These are phyloP conservation scores for Australoheros scitulus DNA, from an alignment of 2,113 vertebrate genomes.

Conservation along the genomic window DNA sequence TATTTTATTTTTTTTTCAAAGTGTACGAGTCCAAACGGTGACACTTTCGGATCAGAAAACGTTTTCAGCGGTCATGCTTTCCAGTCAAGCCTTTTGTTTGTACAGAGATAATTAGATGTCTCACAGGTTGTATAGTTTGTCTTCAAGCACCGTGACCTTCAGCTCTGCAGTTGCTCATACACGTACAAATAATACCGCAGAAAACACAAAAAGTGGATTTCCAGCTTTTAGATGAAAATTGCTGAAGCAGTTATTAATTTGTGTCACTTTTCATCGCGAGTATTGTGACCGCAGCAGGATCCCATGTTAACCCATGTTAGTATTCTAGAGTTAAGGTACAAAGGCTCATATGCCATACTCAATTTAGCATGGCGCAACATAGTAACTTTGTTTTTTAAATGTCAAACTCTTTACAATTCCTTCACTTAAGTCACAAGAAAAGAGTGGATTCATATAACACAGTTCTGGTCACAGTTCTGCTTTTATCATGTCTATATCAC, in stretches of 20 bases:
- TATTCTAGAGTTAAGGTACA: background rate
- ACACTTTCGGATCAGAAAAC: background rate
- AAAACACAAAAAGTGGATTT: background rate
- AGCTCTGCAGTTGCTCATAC: background rate
- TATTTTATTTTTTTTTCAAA: no score
- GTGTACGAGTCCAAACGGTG: background rate
- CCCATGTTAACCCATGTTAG: background rate
- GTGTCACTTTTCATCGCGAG: background rate
- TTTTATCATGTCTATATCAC: background rate
- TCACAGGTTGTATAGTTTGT: conserved; percentile 21
- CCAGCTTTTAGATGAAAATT: background rate
- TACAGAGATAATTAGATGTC: conserved; percentile 24
- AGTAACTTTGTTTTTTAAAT: background rate
- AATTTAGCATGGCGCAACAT: background rate
- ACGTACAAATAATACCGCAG: background rate
- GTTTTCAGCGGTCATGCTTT: conserved; percentile 6
- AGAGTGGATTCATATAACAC: background rate
- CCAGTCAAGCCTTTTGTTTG: background rate
- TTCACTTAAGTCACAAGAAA: background rate
- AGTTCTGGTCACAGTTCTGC: background rate
- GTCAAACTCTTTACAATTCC: no score
- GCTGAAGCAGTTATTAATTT: background rate
- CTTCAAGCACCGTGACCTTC: background rate
- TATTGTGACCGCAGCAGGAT: background rate
- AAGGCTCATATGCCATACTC: no score